A percentile compares a stretch with the other conserved stretches of the same genome.
Conservation (phyloP, 2,797 vertebrate genomes). For the Protosalanx chinensis region DNA sequence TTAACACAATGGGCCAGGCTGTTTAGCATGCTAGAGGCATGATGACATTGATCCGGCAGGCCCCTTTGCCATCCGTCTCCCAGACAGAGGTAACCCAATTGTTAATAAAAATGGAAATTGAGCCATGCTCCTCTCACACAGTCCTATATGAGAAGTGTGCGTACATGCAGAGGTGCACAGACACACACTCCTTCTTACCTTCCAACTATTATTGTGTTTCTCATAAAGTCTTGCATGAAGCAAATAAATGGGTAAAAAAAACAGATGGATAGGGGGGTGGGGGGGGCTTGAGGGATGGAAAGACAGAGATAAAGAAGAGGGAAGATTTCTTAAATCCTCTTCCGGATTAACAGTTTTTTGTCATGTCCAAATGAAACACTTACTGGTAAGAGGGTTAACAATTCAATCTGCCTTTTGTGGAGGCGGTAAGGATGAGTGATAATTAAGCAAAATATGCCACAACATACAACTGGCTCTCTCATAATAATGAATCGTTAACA, state of each 20-base stretch:
- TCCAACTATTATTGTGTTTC: slow-evolving; percentile 33
- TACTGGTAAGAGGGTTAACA: slow-evolving; percentile 47
- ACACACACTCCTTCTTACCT: background rate
- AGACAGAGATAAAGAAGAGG: slow-evolving; percentile 22
- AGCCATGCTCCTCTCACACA: slow-evolving; percentile 58
- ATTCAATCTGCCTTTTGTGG: slow-evolving; percentile 53
- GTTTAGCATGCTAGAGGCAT: slow-evolving; percentile 64
- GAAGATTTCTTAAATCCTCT: slow-evolving; percentile 37
- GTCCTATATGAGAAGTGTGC: slow-evolving; percentile 18
- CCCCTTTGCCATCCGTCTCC: slow-evolving; percentile 70
- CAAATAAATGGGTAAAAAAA: slow-evolving; percentile 59
- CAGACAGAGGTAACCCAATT: slow-evolving; percentile 73
- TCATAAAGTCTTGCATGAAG: slow-evolving; percentile 52
- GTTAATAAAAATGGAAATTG: slow-evolving; percentile 82
- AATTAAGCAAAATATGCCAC: slow-evolving; percentile 54
- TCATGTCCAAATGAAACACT: slow-evolving; percentile 58
- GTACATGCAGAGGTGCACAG: slow-evolving; percentile 20
- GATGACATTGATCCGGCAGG: slow-evolving; percentile 72
- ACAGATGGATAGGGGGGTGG: slow-evolving; percentile 19
- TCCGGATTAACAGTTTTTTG: slow-evolving; percentile 63
- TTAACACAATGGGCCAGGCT: slow-evolving; percentile 55
- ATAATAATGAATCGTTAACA: slow-evolving; percentile 55
- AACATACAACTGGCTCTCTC: slow-evolving; percentile 54
- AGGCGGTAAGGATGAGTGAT: slow-evolving; percentile 48
- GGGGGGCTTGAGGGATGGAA: slow-evolving; percentile 9